A percentile compares a stretch with the other conserved stretches of the same genome.
These are phyloP conservation scores for Ectemnius lituratus DNA, from an alignment of 2,888 invertebrate species.

Conservation along the genomic window DNA sequence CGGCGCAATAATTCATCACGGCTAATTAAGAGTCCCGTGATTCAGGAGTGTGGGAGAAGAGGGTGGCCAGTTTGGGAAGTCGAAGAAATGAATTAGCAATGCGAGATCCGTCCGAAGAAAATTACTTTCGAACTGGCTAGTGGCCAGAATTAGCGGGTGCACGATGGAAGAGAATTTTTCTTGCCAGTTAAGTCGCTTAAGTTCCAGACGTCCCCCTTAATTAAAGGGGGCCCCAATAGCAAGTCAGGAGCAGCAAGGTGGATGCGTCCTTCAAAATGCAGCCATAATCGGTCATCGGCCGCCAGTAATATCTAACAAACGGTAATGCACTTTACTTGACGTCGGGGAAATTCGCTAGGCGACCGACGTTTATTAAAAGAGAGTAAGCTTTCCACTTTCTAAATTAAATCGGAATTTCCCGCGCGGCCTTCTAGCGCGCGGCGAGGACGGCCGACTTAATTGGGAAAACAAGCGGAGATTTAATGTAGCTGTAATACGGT, in stretches of 20 bases:
- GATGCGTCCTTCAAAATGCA: too few relatives aligned
- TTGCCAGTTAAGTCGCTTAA: not conserved
- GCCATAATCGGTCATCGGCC: too few relatives aligned
- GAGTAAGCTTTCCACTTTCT: not conserved
- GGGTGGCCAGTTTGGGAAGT: not conserved
- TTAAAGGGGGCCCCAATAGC: not conserved
- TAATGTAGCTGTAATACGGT: constrained; percentile 25
- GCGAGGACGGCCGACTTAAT: constrained; percentile 16
- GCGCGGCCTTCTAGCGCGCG: not conserved
- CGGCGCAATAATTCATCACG: not conserved
- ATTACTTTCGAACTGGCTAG: constrained; percentile 3
- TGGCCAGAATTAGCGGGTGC: not conserved
- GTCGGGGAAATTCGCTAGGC: not conserved
- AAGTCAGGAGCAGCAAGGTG: too few relatives aligned
- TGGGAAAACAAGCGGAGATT: constrained; percentile 16
- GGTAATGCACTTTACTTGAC: too few relatives aligned
- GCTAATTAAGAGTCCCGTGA: not conserved
- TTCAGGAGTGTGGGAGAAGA: not conserved
- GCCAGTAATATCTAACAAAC: too few relatives aligned
- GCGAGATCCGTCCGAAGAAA: constrained; percentile 1
- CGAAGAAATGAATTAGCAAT: constrained; percentile 1
- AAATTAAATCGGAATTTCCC: too few relatives aligned
- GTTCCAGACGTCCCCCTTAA: not conserved
- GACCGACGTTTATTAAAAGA: not conserved
- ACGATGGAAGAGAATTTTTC: not conserved